Conservation (phyloP, 2,888 invertebrate species). For the Erynnis tages region DNA sequence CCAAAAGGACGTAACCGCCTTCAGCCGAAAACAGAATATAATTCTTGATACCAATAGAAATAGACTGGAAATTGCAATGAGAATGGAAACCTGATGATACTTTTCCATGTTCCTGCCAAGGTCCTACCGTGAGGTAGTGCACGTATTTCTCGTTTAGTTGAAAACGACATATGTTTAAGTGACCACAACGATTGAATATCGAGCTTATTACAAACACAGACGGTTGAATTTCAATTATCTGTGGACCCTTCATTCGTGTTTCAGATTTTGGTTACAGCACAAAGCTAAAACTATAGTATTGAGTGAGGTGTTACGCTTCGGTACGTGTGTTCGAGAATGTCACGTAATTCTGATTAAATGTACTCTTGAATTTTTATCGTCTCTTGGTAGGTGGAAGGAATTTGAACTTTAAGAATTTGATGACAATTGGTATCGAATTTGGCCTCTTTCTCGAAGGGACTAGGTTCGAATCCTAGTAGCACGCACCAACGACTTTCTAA, state of each 20-base stretch:
- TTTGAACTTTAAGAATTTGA: not conserved
- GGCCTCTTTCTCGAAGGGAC: too few relatives aligned
- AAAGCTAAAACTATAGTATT: slow-evolving; percentile 24
- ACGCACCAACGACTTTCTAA: too few relatives aligned
- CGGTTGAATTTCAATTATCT: not conserved
- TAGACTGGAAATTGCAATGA: slow-evolving; percentile 35
- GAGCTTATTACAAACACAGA: not conserved
- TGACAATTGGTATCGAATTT: too few relatives aligned
- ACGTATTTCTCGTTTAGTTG: slow-evolving; percentile 50
- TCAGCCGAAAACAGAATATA: slow-evolving; percentile 27
- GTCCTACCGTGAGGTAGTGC: slow-evolving; percentile 64
- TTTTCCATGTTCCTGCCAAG: slow-evolving; percentile 60
- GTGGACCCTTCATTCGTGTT: not conserved
- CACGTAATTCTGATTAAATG: slow-evolving; percentile 50
- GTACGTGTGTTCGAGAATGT: slow-evolving; percentile 47
- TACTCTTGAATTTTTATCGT: slow-evolving; percentile 25
- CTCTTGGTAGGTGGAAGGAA: not conserved
- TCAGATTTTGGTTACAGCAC: slow-evolving; percentile 13
- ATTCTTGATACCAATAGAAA: slow-evolving; percentile 3
- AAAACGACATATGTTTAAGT: slow-evolving; percentile 46
- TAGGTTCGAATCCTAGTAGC: too few relatives aligned
- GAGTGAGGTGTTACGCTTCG: slow-evolving; percentile 29
- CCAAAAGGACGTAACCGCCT: slow-evolving; percentile 39
- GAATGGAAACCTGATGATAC: slow-evolving; percentile 55
- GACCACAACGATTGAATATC: slow-evolving; percentile 23